These are phyloP conservation scores for Falco rusticolus DNA, from an alignment of 2,797 vertebrate genomes.

Conservation along the genomic window DNA sequence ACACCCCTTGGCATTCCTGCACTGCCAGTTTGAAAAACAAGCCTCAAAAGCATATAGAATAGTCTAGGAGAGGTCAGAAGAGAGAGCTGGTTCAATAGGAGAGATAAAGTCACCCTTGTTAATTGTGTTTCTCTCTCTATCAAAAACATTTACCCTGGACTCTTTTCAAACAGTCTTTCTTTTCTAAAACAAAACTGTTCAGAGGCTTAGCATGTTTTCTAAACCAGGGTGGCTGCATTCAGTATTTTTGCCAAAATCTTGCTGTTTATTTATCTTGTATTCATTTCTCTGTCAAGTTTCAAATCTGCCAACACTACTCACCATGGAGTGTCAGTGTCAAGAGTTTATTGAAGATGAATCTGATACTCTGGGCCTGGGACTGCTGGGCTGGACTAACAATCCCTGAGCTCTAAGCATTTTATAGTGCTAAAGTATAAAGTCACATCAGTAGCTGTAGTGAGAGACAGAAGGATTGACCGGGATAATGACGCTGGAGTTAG, in stretches of 20 bases:
- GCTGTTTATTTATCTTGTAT: constrained; percentile 59
- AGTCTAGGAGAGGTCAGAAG: constrained; percentile 35
- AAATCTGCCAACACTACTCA: constrained; percentile 42
- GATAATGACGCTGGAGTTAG: neutral
- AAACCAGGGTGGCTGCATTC: constrained; percentile 48
- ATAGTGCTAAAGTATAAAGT: neutral
- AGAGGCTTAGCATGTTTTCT: constrained; percentile 63
- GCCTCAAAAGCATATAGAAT: neutral
- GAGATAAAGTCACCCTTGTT: constrained; percentile 51
- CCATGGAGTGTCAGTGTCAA: neutral
- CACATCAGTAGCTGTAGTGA: neutral
- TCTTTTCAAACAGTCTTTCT: constrained; percentile 52
- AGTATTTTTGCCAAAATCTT: constrained; percentile 45
- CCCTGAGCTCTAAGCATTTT: neutral
- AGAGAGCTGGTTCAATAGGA: neutral
- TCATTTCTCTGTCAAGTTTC: constrained; percentile 24
- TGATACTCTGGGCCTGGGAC: neutral
- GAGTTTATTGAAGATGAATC: constrained; percentile 22
- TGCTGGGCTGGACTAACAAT: neutral
- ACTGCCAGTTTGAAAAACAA: constrained; percentile 11
- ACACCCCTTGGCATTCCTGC: neutral
- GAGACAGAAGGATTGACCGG: neutral
- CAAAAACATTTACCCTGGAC: constrained; percentile 75
- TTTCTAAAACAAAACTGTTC: constrained; percentile 56
- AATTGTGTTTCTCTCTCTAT: constrained; percentile 38